These are phyloP conservation scores for Microctenopoma stevenorrisi DNA, from an alignment of 2,797 vertebrate species.

Conservation along the genomic window DNA sequence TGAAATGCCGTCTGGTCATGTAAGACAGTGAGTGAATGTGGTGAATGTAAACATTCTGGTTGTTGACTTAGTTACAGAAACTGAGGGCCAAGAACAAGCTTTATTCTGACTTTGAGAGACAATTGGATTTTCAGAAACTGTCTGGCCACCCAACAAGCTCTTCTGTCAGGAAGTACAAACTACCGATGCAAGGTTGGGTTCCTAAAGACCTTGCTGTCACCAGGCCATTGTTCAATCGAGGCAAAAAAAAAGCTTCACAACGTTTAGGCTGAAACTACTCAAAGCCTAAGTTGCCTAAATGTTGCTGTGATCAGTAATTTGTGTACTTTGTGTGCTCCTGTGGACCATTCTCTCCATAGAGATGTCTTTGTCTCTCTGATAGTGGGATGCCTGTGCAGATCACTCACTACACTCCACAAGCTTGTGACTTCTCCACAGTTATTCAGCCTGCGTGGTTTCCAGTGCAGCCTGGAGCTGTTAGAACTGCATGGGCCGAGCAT, in stretches of 20 bases:
- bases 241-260: not conserved
- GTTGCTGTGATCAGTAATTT: slow-evolving; percentile 32
- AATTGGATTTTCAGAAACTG: not conserved
- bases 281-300: slow-evolving; percentile 17
- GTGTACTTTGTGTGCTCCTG: slow-evolving; percentile 32
- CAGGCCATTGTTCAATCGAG: not conserved
- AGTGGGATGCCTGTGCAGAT: slow-evolving; percentile 35
- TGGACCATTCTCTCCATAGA: slow-evolving; percentile 47
- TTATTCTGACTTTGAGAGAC: not conserved
- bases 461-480: slow-evolving; percentile 64
- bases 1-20: not conserved
- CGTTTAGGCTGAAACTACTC: not conserved
- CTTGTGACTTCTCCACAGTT: slow-evolving; percentile 71
- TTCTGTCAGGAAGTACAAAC: not conserved
- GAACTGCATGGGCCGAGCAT: slow-evolving; percentile 61
- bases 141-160: not conserved
- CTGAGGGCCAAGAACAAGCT: too few relatives aligned
- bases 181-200: not conserved
- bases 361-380: slow-evolving; percentile 65
- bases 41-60: not conserved
- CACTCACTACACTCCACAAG: slow-evolving; percentile 32
- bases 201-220: not conserved
- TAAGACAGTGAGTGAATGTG: not conserved
- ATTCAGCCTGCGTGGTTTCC: slow-evolving; percentile 47
- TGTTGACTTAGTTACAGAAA: not conserved